Conservation (phyloP, 2,113 vertebrate genomes). For the Probosciger aterrimus region DNA sequence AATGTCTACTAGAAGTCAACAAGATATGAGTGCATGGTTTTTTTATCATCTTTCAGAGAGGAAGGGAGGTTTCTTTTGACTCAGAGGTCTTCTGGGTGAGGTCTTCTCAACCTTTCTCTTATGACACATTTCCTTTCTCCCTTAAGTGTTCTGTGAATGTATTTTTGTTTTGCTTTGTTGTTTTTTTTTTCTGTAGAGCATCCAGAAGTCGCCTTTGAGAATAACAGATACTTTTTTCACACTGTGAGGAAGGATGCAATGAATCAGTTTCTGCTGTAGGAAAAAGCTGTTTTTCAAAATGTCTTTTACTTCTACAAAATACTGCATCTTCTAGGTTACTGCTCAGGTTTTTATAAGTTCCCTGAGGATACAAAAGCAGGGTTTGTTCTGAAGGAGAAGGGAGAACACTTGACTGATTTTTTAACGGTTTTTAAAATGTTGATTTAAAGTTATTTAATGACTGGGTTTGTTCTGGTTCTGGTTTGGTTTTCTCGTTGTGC, state of each 20-base stretch:
- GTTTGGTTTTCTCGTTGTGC: background rate
- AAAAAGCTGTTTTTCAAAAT: background rate
- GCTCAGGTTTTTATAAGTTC: background rate
- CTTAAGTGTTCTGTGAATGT: background rate
- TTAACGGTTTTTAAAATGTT: background rate
- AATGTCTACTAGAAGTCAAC: constrained; percentile 2
- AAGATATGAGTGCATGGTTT: background rate
- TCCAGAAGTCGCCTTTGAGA: constrained; percentile 20
- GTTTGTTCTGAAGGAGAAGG: background rate
- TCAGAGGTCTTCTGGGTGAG: constrained; percentile 29
- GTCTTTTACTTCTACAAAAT: background rate
- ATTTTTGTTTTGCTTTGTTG: background rate
- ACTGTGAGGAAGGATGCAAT: constrained; percentile 42
- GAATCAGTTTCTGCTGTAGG: constrained; percentile 7
- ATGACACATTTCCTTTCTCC: constrained; percentile 62
- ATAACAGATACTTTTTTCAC: background rate
- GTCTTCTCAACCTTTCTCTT: constrained; percentile 51
- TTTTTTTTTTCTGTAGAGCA: background rate
- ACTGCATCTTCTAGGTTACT: background rate
- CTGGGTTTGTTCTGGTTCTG: background rate
- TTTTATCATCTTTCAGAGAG: constrained; percentile 42
- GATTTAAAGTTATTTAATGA: background rate
- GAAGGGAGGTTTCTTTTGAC: constrained; percentile 49
- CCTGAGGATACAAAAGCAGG: background rate
- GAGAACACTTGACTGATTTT: background rate